These are phyloP conservation scores for Lasioglossum lativentre DNA, from an alignment of 2,888 invertebrate species.

Conservation along the genomic window DNA sequence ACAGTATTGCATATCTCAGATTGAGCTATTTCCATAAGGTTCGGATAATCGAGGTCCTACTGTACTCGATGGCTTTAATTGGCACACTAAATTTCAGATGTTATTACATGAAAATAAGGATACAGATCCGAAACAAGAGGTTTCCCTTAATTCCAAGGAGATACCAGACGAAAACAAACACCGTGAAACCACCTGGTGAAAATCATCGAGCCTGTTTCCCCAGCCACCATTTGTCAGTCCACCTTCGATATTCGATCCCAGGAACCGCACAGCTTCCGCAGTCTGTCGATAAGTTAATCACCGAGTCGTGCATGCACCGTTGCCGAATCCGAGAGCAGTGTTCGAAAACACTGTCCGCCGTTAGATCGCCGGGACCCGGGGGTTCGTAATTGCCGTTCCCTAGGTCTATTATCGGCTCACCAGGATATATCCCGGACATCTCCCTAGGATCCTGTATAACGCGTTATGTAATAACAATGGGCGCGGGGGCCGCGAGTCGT, in stretches of 20 bases:
- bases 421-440: conserved; percentile 29
- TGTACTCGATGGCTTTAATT: too few species aligned
- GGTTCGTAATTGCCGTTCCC: conserved; percentile 16
- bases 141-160: too few species aligned
- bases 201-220: not conserved
- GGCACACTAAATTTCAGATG: too few species aligned
- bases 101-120: too few species aligned
- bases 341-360: not conserved
- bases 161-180: too few species aligned
- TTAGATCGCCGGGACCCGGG: not conserved
- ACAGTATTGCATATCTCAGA: too few species aligned
- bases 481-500: conserved; percentile 26
- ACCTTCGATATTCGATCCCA: not conserved
- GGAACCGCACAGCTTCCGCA: not conserved
- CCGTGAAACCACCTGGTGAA: too few species aligned
- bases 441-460: conserved; percentile 18
- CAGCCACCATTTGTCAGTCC: not conserved
- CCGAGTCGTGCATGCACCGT: not conserved
- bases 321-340: not conserved
- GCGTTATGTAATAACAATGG: conserved; percentile 48
- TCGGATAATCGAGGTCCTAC: too few species aligned
- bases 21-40: too few species aligned
- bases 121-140: too few species aligned
- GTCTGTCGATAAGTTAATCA: not conserved
- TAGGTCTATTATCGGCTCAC: conserved; percentile 19